Evolutionary conservation across 2,797 vertebrate species (phyloP).

Genomic region (Molossus alvarezi): DNA sequence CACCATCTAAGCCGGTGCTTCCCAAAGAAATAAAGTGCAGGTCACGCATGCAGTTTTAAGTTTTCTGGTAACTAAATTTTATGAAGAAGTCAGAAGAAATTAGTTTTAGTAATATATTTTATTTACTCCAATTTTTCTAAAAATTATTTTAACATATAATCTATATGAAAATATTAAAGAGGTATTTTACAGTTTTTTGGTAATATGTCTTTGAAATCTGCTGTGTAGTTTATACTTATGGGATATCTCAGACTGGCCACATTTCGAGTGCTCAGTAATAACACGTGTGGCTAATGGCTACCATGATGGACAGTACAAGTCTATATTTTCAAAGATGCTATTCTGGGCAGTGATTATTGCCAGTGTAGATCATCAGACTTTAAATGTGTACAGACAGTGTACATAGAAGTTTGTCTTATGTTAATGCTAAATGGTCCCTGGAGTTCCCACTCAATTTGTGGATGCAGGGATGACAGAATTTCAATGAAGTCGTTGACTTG

Average conservation of each 20-base stretch:
- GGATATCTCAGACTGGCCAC: background rate
- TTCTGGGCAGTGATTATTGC: background rate
- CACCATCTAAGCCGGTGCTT: background rate
- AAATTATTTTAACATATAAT: conserved; percentile 13
- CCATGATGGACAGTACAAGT: background rate
- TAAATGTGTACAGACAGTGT: background rate
- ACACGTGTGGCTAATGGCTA: background rate
- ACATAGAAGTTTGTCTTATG: background rate
- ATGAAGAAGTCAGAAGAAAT: background rate
- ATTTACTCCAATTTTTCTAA: background rate
- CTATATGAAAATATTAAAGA: conserved; percentile 9
- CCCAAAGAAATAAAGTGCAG: background rate
- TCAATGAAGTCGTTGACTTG: background rate
- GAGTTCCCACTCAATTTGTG: background rate
- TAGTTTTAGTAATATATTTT: conserved; percentile 18
- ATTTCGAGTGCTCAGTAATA: background rate
- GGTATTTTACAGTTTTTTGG: background rate
- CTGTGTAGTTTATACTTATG: background rate
- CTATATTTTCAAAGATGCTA: background rate
- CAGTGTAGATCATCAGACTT: no score
- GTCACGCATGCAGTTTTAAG: background rate
- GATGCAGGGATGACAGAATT: background rate
- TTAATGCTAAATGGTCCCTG: background rate
- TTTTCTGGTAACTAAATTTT: conserved; percentile 1
- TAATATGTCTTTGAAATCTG: conserved; percentile 30